Evolutionary conservation across 2,888 invertebrate genomes (phyloP).

Genomic region (Punctoribates punctum): DNA sequence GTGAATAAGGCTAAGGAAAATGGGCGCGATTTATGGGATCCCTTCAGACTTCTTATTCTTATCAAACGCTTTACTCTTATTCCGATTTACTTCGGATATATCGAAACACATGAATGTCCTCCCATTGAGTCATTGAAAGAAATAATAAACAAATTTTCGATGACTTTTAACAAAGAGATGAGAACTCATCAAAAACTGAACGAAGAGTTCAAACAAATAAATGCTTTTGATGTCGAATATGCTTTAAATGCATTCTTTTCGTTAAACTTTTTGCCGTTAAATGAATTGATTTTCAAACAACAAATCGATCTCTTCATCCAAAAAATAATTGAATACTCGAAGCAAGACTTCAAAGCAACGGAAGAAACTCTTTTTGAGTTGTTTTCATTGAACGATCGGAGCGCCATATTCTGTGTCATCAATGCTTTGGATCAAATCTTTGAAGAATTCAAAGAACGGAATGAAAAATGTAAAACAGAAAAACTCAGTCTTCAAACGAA

Average conservation of each 20-base stretch:
- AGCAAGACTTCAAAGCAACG: conserved; percentile 35
- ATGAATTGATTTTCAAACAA: not conserved
- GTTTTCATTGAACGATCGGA: conserved; percentile 40
- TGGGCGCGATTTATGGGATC: not conserved
- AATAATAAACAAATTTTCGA: not conserved
- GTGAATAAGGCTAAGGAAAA: not conserved
- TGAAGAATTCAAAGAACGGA: not conserved
- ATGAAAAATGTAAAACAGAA: not conserved
- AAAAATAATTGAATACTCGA: not conserved
- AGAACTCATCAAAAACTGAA: too few relatives aligned
- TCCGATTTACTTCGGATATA: not conserved
- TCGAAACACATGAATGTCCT: not conserved
- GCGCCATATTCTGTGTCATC: conserved; percentile 39
- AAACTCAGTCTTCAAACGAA: not conserved
- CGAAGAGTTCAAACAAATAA: too few relatives aligned
- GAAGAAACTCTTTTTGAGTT: conserved; percentile 44
- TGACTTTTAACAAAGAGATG: too few relatives aligned
- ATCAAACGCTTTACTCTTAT: not conserved
- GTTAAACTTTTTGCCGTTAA: not conserved
- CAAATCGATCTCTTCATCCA: not conserved
- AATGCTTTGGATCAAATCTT: conserved; percentile 42
- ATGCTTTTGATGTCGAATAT: not conserved
- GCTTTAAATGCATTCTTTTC: not conserved
- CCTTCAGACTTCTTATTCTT: not conserved
- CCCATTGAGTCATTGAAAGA: not conserved